Evolutionary conservation across 2,888 invertebrate species (phyloP).

Genomic region (Hanleya hanleyi): DNA sequence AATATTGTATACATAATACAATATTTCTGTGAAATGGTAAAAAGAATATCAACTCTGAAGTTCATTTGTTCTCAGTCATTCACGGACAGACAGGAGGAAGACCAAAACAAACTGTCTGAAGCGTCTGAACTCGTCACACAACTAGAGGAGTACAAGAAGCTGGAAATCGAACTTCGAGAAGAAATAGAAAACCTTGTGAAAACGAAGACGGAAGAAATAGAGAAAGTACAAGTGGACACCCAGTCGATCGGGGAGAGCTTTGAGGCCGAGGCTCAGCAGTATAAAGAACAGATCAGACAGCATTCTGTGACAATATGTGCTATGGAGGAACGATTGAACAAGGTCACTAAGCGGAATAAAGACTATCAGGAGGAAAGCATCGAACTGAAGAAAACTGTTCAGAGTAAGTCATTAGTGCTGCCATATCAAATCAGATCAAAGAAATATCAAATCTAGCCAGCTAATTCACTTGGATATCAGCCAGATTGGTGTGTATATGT

Average conservation of each 20-base stretch:
- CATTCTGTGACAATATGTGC: slow-evolving; percentile 72
- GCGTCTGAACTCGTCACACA: slow-evolving; percentile 53
- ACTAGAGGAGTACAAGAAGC: slow-evolving; percentile 53
- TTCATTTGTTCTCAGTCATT: slow-evolving; percentile 49
- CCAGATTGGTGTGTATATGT: no score
- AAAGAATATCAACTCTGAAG: no score
- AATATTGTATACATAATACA: no score
- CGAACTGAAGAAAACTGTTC: slow-evolving; percentile 51
- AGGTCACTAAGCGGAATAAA: slow-evolving; percentile 67
- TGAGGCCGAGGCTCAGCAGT: slow-evolving; percentile 55
- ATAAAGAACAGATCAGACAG: slow-evolving; percentile 71
- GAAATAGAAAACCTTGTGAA: slow-evolving; percentile 47
- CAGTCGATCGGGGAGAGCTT: slow-evolving; percentile 30
- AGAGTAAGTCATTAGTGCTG: slow-evolving; percentile 42
- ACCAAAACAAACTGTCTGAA: slow-evolving; percentile 52
- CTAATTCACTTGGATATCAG: no score
- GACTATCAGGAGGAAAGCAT: slow-evolving; percentile 62
- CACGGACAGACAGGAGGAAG: slow-evolving; percentile 56
- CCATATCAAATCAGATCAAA: not conserved
- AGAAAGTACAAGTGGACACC: slow-evolving; percentile 18
- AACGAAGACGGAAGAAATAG: slow-evolving; percentile 40
- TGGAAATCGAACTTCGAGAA: slow-evolving; percentile 55
- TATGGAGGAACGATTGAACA: slow-evolving; percentile 70
- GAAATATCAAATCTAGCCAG: slow-evolving; percentile 12
- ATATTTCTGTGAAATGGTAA: no score